These are phyloP conservation scores for Phoenicopterus ruber DNA, from an alignment of 2,113 vertebrate species.

Conservation along the genomic window DNA sequence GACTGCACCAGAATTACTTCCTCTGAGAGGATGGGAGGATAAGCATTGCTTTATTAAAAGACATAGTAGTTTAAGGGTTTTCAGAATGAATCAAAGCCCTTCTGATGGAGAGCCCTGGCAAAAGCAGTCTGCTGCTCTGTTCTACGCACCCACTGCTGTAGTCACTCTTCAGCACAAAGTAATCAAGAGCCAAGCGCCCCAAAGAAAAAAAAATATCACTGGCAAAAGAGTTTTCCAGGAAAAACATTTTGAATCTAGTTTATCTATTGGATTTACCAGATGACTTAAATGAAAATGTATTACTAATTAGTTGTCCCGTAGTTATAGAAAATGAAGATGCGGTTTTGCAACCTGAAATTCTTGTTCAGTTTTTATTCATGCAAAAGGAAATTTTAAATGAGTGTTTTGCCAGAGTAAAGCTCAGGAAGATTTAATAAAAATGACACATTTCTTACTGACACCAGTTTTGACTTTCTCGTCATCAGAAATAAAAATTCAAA, in stretches of 20 bases:
- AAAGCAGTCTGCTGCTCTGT: background rate
- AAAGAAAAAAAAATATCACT: background rate
- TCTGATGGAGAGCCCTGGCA: background rate
- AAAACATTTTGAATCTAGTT: background rate
- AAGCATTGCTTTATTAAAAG: background rate
- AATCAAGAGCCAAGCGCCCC: background rate
- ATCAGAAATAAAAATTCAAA: background rate
- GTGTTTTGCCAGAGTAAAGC: background rate
- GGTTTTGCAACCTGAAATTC: background rate
- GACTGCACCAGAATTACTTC: background rate
- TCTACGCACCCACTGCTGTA: background rate
- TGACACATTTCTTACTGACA: background rate
- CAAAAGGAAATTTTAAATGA: background rate
- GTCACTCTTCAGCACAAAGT: background rate
- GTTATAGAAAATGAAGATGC: background rate
- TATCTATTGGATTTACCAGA: background rate
- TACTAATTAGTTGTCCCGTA: background rate
- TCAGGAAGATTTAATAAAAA: background rate
- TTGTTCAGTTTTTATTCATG: background rate
- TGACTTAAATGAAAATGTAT: background rate
- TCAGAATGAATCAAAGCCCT: background rate
- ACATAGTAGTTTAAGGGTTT: background rate
- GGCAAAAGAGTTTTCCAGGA: background rate
- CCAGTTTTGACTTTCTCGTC: background rate
- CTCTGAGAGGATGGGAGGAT: background rate